Evolutionary conservation across 2,797 vertebrate genomes (phyloP).

Genomic region (Xerus rutilus): DNA sequence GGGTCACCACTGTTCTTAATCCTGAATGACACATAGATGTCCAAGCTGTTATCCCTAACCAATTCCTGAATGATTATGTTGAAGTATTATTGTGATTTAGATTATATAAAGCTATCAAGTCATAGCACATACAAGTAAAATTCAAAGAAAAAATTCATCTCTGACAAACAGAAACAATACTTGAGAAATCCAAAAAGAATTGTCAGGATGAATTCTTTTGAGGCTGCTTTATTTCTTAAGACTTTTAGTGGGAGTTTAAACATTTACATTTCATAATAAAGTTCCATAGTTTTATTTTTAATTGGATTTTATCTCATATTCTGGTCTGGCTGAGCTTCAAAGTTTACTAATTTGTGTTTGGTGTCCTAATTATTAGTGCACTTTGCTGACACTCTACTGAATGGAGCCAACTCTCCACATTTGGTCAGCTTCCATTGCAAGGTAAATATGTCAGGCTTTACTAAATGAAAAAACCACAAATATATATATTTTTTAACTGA

Average conservation of each 20-base stretch:
- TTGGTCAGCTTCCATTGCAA: constrained; percentile 53
- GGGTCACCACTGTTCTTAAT: not conserved
- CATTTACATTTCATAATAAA: constrained; percentile 71
- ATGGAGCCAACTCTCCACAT: not conserved
- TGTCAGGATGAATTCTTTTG: not conserved
- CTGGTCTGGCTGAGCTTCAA: constrained; percentile 59
- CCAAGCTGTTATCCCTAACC: not conserved
- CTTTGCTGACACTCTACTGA: constrained; percentile 51
- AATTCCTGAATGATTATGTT: not conserved
- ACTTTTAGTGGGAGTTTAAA: constrained; percentile 28
- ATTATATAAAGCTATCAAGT: not conserved
- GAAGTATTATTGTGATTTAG: not conserved
- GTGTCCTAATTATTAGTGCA: constrained; percentile 58
- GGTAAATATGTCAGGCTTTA: constrained; percentile 58
- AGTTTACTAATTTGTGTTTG: constrained; percentile 64
- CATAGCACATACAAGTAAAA: not conserved
- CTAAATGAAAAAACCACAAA: constrained; percentile 23
- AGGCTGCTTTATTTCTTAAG: constrained; percentile 16
- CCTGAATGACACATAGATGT: not conserved
- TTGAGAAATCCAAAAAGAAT: not conserved
- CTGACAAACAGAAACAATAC: constrained; percentile 19
- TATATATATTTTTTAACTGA: constrained; percentile 53
- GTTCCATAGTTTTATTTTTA: constrained; percentile 42
- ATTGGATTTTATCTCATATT: constrained; percentile 65
- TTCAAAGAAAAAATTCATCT: not conserved